These are phyloP conservation scores for Dasypus novemcinctus DNA, from an alignment of 2,113 vertebrate genomes.

Conservation along the genomic window DNA sequence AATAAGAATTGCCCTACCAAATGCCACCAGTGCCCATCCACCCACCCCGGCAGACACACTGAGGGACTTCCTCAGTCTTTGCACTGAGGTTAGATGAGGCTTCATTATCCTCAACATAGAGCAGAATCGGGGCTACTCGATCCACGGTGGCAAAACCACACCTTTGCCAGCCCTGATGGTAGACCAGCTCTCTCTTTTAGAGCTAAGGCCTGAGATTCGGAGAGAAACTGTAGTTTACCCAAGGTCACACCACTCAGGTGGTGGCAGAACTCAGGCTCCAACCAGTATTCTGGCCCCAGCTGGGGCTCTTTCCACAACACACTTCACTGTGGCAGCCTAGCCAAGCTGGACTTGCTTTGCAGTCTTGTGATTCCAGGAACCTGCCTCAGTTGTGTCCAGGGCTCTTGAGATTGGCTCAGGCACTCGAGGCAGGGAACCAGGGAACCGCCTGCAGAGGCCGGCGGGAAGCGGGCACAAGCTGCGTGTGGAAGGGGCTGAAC, in stretches of 20 bases:
- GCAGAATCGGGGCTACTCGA: background rate
- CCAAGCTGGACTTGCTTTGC: background rate
- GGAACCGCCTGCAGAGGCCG: conserved; percentile 5
- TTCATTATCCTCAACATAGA: background rate
- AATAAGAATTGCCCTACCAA: background rate
- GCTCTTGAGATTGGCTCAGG: background rate
- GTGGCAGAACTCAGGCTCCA: background rate
- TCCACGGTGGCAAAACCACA: background rate
- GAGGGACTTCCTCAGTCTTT: background rate
- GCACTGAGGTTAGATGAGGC: background rate
- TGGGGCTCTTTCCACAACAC: background rate
- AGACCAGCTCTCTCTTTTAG: background rate
- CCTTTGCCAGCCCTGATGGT: background rate
- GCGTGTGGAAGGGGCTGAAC: background rate
- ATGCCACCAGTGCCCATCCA: background rate
- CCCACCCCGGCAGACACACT: accelerated
- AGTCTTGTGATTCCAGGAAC: background rate
- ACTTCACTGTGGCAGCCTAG: background rate
- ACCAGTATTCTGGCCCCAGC: background rate
- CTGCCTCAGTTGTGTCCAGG: background rate
- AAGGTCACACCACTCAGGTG: background rate
- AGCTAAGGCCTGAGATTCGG: background rate
- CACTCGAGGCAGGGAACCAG: background rate
- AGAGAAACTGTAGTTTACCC: background rate
- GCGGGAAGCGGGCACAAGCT: background rate